phyloP scores from a whole-genome alignment of 92 coral and sea anemone species.

The Parazoanthus swiftii region DNA sequence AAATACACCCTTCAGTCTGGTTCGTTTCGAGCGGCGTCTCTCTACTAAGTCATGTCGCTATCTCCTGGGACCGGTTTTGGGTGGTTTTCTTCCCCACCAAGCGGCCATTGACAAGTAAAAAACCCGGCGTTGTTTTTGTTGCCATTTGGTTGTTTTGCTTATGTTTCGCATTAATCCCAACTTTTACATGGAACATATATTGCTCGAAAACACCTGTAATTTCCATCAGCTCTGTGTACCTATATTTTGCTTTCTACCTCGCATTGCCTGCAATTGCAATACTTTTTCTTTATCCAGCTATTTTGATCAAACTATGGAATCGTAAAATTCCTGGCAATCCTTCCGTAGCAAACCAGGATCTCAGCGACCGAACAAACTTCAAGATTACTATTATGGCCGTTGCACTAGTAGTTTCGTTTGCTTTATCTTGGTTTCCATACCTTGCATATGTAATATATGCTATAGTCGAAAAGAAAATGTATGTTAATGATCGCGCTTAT shows the following conservation, averaged over 20 bases:
- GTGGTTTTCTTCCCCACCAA: background rate
- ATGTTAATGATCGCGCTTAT: too few species aligned
- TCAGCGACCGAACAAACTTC: background rate
- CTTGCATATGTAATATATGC: background rate
- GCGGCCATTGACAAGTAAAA: background rate
- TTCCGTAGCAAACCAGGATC: too few species aligned
- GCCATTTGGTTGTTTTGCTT: background rate
- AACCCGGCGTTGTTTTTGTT: background rate
- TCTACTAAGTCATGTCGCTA: background rate
- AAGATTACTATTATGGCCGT: background rate
- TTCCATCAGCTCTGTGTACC: background rate
- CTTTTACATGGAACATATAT: background rate
- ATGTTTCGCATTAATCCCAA: background rate
- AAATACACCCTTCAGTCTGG: background rate
- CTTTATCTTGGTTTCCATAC: background rate
- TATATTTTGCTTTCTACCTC: background rate
- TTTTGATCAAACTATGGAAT: background rate
- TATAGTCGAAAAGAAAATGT: too few species aligned
- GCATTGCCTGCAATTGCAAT: background rate
- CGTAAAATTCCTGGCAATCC: too few species aligned
- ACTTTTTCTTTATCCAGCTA: slow-evolving; percentile 7
- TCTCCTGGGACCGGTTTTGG: background rate
- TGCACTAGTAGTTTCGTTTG: background rate
- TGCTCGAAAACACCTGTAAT: background rate
- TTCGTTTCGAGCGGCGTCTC: background rate